Base-by-base conservation (phyloP, 2,113 vertebrate genomes). In the Mormoops blainvillei region DNA sequence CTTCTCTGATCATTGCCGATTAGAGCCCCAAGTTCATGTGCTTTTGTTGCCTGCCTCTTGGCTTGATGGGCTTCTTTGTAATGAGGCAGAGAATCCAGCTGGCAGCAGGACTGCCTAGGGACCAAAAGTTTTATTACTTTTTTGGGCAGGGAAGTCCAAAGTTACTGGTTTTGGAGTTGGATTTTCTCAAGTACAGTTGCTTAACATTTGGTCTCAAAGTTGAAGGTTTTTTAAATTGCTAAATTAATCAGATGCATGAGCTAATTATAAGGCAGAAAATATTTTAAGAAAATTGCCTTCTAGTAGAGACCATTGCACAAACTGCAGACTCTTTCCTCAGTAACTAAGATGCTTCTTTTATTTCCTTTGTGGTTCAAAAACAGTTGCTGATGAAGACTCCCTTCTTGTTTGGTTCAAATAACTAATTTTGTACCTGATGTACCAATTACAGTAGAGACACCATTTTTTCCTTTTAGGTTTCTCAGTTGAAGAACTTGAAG, bases 1-100 rank as follows among this genome's bases (percentile, higher is more conserved):
- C 24, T 96, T 97, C 96, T 98, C 94, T 98, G 98, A 98, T 98
- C 98, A 97, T 96, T 97, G 87, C 95, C 97, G 88, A 98, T 97
- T 97, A 98, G 96, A 96, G 94, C 87, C 91, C 95, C 13, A 41
- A 68, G 0, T 94, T 97, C 97, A 98, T 80, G 97, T 98, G 97
- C 94, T 97, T 97, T 97, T 98, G 97, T 98, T 98, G 98, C 97
- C 96, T 98, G 97, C 96, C 81, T 98, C 96, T 97, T 73, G 22
- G 97, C 98, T 77, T 95, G 88, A 97, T 98, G 97, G 97, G 96
- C 90, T 95, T 97, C 15, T 98, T 98, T 98, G 85, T 98, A 96
- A 96, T 97, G 58, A 96, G 97, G 98, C 92, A 94, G 63, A 96
- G 96, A 96, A 81, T 94, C 94, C 94, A 77, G 97, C 2, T 96